phyloP scores from a whole-genome alignment of 2,113 vertebrate genomes.

The Solea solea region DNA sequence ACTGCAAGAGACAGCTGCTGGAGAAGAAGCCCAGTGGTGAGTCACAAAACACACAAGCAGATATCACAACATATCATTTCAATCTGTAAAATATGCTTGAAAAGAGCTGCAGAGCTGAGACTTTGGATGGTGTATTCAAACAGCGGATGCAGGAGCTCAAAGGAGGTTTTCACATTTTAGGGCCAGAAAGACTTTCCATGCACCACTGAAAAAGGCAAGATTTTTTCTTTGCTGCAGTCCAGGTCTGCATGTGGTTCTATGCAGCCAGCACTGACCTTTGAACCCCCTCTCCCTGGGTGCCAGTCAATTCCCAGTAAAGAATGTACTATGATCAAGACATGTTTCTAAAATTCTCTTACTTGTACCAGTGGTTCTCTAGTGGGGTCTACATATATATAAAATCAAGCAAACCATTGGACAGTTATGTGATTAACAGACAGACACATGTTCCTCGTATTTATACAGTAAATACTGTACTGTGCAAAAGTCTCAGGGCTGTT shows the following conservation, averaged over 20 bases:
- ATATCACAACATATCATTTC: not conserved
- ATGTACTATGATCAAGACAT: conserved; percentile 1
- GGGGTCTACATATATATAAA: too few relatives aligned
- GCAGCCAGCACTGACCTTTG: conserved; percentile 9
- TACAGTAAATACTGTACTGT: too few relatives aligned
- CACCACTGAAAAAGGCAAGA: not conserved
- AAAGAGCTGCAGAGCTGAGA: not conserved
- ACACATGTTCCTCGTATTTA: too few relatives aligned
- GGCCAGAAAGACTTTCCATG: not conserved
- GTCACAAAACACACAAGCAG: conserved; percentile 33
- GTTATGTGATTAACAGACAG: too few relatives aligned
- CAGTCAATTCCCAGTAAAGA: conserved; percentile 10
- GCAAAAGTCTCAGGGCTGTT: too few relatives aligned
- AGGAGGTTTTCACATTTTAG: not conserved
- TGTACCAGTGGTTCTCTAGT: too few relatives aligned
- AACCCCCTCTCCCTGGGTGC: not conserved
- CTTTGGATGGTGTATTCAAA: not conserved
- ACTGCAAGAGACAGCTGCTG: conserved; percentile 96
- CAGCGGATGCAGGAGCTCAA: not conserved
- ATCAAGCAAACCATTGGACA: too few relatives aligned
- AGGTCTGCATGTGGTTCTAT: not conserved
- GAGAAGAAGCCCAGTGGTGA: conserved; percentile 95
- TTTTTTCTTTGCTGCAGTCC: too few relatives aligned
- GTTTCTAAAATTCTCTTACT: not conserved
- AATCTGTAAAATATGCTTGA: not conserved